Base-by-base conservation (phyloP, 2,113 vertebrate genomes). In the Syngnathus floridae region DNA sequence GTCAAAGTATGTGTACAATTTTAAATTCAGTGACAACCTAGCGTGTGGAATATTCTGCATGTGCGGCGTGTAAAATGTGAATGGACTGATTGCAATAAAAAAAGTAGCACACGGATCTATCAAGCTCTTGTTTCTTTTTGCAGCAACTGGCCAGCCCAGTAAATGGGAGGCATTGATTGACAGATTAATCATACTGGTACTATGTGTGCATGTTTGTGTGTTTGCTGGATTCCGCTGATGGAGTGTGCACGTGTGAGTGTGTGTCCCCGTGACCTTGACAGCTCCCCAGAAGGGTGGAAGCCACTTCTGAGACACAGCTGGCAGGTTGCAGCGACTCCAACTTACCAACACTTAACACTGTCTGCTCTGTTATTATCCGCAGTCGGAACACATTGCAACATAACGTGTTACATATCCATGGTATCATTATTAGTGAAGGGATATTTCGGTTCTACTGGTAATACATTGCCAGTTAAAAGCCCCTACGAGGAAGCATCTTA, bases 111-210 rank as follows among this genome's bases (percentile, higher is more conserved):
- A 59, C 49, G 67, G 71, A 74, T 79, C 77, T 79, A 9, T 70
- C 75, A 84, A 75, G 79, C 80, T 82, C 80, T 86, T 62, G 57
- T 83, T 84, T 86, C 76, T 75, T 75, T 77, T 83, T 70, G 65
- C 72, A 60, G 79, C 69, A 78, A 74, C 78, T 77, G 84, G 77
- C 81, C 84, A 78, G 77, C 52, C 69, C 81, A 84, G 87, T 86
- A 87, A 85, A 83, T 82, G 7, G 70, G 78, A 68, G 80, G 79
- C 77, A 86, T 82, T 90, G 91, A 91, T 90, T 91, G 91, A 92
- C 89, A 91, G 88, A 89, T 88, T 90, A 90, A 92, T 91, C 87
- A 91, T 90, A 86, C 82, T 72, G 70, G 68, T 82, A 57, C 74
- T 79, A 66, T 77, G 76, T 67, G 74, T 56, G 55, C 69, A 70